These are phyloP conservation scores for Stegastes partitus DNA, from an alignment of 2,113 vertebrate genomes.

Conservation along the genomic window DNA sequence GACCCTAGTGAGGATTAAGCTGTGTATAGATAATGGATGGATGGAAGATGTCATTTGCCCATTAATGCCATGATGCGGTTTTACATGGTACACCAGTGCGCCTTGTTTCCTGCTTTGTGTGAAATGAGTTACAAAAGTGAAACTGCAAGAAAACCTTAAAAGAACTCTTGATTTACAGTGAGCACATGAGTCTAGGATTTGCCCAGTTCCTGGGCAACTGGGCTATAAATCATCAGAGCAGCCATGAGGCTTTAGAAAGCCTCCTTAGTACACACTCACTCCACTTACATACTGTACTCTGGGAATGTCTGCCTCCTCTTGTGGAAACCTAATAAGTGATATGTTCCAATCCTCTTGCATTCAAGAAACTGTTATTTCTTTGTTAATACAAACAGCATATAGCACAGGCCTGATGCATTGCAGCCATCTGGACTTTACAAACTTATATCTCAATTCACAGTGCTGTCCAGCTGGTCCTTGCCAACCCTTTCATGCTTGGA, in stretches of 20 bases:
- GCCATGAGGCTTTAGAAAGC: conserved; percentile 35
- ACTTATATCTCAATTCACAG: conserved; percentile 54
- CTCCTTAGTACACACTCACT: conserved; percentile 61
- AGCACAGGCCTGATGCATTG: conserved; percentile 19
- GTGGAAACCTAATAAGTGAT: conserved; percentile 62
- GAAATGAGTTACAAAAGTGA: not conserved
- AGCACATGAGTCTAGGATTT: conserved; percentile 51
- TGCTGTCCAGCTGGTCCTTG: conserved; percentile 35
- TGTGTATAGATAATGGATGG: no score
- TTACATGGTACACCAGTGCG: not conserved
- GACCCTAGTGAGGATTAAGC: no score
- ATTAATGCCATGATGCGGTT: not conserved
- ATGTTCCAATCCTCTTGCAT: conserved; percentile 54
- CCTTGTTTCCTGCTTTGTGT: conserved; percentile 31
- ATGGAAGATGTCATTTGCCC: not conserved
- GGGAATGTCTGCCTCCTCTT: conserved; percentile 71
- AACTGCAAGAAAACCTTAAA: conserved; percentile 39
- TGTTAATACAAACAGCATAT: conserved; percentile 36
- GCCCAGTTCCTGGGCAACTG: conserved; percentile 31
- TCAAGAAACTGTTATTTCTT: conserved; percentile 53
- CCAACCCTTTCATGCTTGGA: conserved; percentile 45
- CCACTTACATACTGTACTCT: conserved; percentile 27
- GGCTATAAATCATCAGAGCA: conserved; percentile 60
- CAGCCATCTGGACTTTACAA: conserved; percentile 62
- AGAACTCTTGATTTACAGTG: conserved; percentile 63